A percentile compares a stretch with the other conserved stretches of the same genome.
Evolutionary conservation across 1,140 invertebrate genomes (phyloP).

Genomic region (Lordiphosa collinella): DNA sequence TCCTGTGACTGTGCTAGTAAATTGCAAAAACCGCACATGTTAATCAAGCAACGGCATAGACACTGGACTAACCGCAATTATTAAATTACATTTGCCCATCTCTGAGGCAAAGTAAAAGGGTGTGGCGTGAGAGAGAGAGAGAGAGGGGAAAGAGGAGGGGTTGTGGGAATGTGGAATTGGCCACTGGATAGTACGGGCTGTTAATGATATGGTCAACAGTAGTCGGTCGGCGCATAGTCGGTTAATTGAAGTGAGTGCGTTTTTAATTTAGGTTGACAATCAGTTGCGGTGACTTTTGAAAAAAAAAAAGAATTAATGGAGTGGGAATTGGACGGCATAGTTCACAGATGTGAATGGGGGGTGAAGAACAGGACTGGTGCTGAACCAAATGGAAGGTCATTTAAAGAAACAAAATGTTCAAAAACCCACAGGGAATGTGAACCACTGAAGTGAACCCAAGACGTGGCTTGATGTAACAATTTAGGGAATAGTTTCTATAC

Average conservation of each 20-base stretch:
- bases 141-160: background rate
- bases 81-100: constrained; percentile 67
- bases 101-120: background rate
- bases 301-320: too few relatives aligned
- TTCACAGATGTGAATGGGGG: too few relatives aligned
- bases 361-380: too few relatives aligned
- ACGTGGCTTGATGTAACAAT: too few relatives aligned
- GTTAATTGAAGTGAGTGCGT: constrained; percentile 10
- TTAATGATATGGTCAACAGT: constrained; percentile 11
- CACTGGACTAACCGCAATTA: constrained; percentile 55
- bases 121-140: too few relatives aligned
- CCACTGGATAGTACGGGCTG: background rate
- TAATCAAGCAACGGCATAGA: constrained; percentile 67
- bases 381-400: too few relatives aligned
- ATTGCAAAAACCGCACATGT: constrained; percentile 72
- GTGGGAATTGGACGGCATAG: too few relatives aligned
- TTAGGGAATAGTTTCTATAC: too few relatives aligned
- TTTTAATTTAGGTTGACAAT: constrained; percentile 54
- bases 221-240: constrained; percentile 5
- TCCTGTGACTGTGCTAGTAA: constrained; percentile 55
- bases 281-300: too few relatives aligned
- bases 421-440: too few relatives aligned
- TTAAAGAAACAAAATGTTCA: too few relatives aligned
- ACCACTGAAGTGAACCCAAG: too few relatives aligned
- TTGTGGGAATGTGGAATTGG: constrained; percentile 4